phyloP scores from a whole-genome alignment of 2,797 vertebrate species.

The Labeo calbasu region DNA sequence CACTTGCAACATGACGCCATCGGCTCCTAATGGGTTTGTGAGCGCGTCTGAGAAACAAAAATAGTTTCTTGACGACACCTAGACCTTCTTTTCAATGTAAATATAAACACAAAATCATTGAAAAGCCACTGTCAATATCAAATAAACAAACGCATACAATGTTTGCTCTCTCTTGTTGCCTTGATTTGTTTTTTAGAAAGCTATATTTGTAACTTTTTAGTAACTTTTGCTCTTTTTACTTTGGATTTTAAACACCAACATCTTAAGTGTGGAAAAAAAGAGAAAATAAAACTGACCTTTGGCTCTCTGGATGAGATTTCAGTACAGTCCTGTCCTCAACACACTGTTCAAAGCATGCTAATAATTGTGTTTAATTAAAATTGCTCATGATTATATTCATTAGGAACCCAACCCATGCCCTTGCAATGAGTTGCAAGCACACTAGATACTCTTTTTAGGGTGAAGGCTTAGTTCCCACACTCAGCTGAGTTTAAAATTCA shows the following conservation, averaged over 20 bases:
- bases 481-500: not conserved
- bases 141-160: not conserved
- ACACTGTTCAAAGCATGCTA: not conserved
- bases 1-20: conserved; percentile 72
- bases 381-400: not conserved
- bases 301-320: not conserved
- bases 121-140: not conserved
- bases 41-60: not conserved
- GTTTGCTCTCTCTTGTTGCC: not conserved
- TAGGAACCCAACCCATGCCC: not conserved
- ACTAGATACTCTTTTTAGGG: not conserved
- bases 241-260: too few species aligned
- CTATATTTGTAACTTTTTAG: not conserved
- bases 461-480: conserved; percentile 2
- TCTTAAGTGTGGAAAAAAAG: not conserved
- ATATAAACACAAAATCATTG: not conserved
- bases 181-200: not conserved
- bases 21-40: not conserved
- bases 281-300: not conserved
- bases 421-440: not conserved
- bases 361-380: not conserved
- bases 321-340: not conserved
- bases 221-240: not conserved
- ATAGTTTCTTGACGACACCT: not conserved
- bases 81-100: not conserved